Evolutionary conservation across 2,113 vertebrate species (phyloP), one percentile per base, ranked within the genome.

Genomic region (Dasypus novemcinctus): DNA sequence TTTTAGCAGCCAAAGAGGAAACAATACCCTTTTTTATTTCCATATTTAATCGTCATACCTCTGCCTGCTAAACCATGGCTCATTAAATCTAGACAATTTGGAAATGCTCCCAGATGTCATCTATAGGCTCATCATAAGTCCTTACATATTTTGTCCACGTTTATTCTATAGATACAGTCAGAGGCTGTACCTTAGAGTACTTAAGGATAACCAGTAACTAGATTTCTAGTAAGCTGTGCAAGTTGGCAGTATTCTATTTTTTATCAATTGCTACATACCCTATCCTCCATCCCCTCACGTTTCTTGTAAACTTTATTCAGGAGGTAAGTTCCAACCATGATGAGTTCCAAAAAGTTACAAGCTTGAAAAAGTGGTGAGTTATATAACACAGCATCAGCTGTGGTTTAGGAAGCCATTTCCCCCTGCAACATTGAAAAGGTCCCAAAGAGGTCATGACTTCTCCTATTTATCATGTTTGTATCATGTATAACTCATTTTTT

Each of bases 291-390:
- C 25, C 64, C 31, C 63, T 33, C 63, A 25, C 29, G 29, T 12
- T 33, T 12, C 61, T 86, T 33, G 17, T 31, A n/a, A 59, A 61
- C 14, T 5, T n/a, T 3, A 27, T 66, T 84, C 25, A 11, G 27
- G 23, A 87, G 49, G 31, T 69, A 7, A 46, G 18, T 79, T 18
- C 20, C 0, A n/a, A 21, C 29, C 8, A 12, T 17, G 59, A 6
- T 64, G 25, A 36, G 15, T 17, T 69, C 79, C 38, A 29, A 43
- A n/a, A 31, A 89, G 75, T 36, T 54, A 12, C n/a, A 64, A 15
- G 17, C n/a, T 2, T 9, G 20, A 41, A 23, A 36, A 20, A 7
- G 36, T n/a, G 15, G 15, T 2, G 5, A 4, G 8, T 25, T 33
- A 12, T 57, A 57, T 15, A 57, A 14, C 29, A 18, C 23, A 33